Evolutionary conservation across 2,113 vertebrate species (phyloP).

Genomic region (Coracopsis vasa): DNA sequence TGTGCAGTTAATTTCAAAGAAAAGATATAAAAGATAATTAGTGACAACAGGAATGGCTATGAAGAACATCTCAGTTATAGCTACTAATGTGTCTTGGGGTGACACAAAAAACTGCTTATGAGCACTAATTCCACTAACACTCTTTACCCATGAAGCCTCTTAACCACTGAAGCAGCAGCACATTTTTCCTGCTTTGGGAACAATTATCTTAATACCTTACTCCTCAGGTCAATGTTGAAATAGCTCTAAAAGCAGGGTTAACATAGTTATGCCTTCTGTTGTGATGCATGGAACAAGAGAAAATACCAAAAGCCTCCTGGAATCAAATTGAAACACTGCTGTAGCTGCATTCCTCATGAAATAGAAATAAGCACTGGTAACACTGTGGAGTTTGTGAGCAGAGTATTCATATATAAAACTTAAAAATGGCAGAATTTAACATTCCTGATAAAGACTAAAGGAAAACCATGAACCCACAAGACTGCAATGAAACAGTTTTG

Average conservation of each 20-base stretch:
- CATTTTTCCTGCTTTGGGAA: neutral
- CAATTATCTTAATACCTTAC: too few species aligned
- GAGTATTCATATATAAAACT: neutral
- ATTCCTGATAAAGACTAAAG: neutral
- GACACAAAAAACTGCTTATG: neutral
- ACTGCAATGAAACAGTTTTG: neutral
- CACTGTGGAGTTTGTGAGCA: neutral
- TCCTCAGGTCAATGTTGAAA: too few species aligned
- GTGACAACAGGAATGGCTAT: neutral
- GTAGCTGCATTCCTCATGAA: neutral
- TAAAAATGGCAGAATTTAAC: neutral
- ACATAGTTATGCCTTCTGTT: neutral
- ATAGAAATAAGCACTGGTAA: fast-evolving
- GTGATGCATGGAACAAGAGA: neutral
- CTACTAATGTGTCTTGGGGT: neutral
- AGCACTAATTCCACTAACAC: neutral
- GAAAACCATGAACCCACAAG: neutral
- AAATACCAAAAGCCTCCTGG: neutral
- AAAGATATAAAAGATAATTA: neutral
- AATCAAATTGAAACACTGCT: neutral
- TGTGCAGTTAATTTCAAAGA: neutral
- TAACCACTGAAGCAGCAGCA: neutral
- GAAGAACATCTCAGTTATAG: neutral
- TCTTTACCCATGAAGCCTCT: neutral
- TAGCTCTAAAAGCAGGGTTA: neutral